Evolutionary conservation across 2,113 vertebrate species (phyloP).

Genomic region (Entomyzon cyanotis): DNA sequence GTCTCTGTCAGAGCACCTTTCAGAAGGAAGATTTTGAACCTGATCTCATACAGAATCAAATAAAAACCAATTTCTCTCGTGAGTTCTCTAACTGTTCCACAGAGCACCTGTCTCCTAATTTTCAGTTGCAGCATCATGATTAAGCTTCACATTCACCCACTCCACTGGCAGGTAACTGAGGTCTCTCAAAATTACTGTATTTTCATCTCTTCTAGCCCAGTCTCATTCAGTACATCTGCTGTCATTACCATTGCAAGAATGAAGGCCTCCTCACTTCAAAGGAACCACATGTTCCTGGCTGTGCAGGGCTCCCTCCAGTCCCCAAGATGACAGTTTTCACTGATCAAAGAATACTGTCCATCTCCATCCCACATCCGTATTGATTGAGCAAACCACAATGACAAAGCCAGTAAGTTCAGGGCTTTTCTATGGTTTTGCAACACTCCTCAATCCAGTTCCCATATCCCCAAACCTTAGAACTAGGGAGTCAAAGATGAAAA

Average conservation of each 20-base stretch:
- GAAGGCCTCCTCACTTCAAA: background rate
- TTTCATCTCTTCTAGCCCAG: background rate
- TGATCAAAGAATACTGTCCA: background rate
- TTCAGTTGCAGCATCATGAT: background rate
- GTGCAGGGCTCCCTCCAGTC: background rate
- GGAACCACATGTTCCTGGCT: background rate
- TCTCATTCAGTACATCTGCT: background rate
- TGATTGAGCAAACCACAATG: background rate
- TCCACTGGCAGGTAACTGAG: background rate
- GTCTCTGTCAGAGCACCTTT: background rate
- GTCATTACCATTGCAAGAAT: background rate
- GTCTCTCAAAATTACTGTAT: background rate
- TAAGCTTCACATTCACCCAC: background rate
- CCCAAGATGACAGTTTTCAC: background rate
- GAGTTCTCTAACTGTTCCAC: background rate
- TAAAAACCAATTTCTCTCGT: background rate
- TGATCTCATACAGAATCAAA: background rate
- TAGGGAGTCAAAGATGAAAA: background rate
- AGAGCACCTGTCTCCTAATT: background rate
- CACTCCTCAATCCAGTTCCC: background rate
- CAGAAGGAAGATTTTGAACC: background rate
- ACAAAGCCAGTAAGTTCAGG: background rate
- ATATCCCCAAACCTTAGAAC: background rate
- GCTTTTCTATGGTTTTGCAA: background rate
- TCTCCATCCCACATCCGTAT: background rate